Evolutionary conservation across 2,797 vertebrate genomes (phyloP).

Genomic region (Yasuhikotakia modesta): DNA sequence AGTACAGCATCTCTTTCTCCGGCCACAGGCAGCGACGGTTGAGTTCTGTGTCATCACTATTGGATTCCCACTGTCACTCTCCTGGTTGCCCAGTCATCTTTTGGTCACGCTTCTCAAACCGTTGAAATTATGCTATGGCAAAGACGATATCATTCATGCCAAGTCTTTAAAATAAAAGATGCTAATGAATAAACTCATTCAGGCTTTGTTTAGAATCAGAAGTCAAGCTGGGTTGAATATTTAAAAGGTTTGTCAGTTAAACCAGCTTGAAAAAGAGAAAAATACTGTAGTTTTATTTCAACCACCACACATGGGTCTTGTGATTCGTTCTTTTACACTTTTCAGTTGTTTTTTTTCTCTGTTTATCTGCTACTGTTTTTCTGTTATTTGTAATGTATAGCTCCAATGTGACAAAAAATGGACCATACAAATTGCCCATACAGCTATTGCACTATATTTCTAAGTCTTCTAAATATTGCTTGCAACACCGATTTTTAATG

Average conservation of each 20-base stretch:
- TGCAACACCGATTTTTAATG: too few species aligned
- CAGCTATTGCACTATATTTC: neutral
- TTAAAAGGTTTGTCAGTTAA: neutral
- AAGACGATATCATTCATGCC: neutral
- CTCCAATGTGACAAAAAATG: neutral
- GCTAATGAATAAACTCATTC: neutral
- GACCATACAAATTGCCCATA: neutral
- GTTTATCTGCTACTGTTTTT: neutral
- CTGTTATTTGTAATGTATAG: neutral
- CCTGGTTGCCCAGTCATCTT: constrained; percentile 23
- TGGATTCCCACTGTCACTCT: constrained; percentile 13
- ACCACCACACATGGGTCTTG: neutral
- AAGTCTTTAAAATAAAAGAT: neutral
- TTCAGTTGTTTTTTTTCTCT: too few species aligned
- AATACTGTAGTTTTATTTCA: neutral
- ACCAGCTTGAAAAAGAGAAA: neutral
- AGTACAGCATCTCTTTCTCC: constrained; percentile 34
- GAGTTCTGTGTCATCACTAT: constrained; percentile 33
- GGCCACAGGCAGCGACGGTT: constrained; percentile 15
- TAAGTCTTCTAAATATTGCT: too few species aligned
- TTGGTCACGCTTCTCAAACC: constrained; percentile 13
- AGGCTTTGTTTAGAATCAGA: neutral
- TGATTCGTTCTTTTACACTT: neutral
- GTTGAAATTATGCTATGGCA: constrained; percentile 13
- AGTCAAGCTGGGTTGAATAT: constrained; percentile 1